Base-by-base conservation (phyloP, 2,797 vertebrate species). In the Melanotaenia maccullochi region DNA sequence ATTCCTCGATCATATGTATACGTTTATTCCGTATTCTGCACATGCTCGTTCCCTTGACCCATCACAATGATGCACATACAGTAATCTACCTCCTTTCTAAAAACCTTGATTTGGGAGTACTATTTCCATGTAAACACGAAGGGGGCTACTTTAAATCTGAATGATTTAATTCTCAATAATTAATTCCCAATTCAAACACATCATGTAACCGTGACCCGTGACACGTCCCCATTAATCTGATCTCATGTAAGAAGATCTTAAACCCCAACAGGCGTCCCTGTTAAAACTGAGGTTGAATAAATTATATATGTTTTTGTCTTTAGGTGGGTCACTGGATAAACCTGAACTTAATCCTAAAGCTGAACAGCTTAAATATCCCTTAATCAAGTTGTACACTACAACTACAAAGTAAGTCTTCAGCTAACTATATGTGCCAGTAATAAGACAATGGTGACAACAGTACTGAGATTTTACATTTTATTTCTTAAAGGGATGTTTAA, bases 171-270 rank as follows among this genome's bases (percentile, higher is more conserved):
- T 6, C 32, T 33, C 6, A 33, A 33, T 33, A 9, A 33, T 33
- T 33, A 33, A 33, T 33, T 33, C 32, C 32, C 1, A 33, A 8
- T 33, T 33, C 6, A 33, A 33, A 33, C 6, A 33, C 32, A 33
- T 33, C 32, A 33, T 33, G 32, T 33, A 33, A 8, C 32, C 32
- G 7, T 33, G 32, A 8, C 32, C 32, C 30, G 30, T 85, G 89
- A 81, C 86, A 81, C 87, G 83, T 76, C 76, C 85, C 73, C 61
- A 76, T 87, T 84, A 79, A 87, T 85, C 88, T 85, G 88, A 93
- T 89, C 81, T 85, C 54, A 82, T 64, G 58, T 88, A 88, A 88
- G 90, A 90, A 87, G 79, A 67, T 85, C 79, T 89, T 87, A 90
- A 92, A 88, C 51, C 81, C 78, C 85, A 88, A 92, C 77, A 81